Base-by-base conservation (phyloP, 2,113 vertebrate species). In the Sebastes schlegelii region DNA sequence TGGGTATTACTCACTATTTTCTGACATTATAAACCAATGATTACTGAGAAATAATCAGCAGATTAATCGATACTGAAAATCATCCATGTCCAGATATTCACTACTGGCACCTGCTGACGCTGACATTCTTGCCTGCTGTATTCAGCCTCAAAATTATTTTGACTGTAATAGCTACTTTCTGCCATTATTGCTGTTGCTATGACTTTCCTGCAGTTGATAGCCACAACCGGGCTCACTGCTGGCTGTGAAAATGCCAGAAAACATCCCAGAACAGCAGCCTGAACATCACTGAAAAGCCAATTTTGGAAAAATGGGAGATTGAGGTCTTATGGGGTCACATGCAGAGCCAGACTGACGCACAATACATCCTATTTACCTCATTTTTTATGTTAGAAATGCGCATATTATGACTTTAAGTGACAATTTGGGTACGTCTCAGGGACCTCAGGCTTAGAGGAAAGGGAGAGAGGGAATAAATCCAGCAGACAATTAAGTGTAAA, bases 391-490 rank as follows among this genome's bases (percentile, higher is more conserved):
- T 14, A 45, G 45, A 62, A 81, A 78, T 60, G 19, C 1, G 8
- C 16, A 79, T n/a, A 76, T 51, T 13, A 71, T 16, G 49, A 34
- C 26, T 45, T 68, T 51, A 58, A 58, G 61, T 61, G 54, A 21
- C 23, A 66, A 57, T 74, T 60, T 43, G 23, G 57, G 6, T 17
- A 46, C 2, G 45, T 65, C 40, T 71, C 6, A 65, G 1, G 13
- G 16, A 72, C 26, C 54, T 55, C 26, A 13, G 48, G 62, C 65
- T 68, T 40, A 42, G 17, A 77, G 69, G 73, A 62, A 70, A 64
- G 45, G 2, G 54, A 64, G 46, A n/a, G 70, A 60, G 62, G 82
- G 63, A 51, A 79, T 54, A 77, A 68, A 86, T 55, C 64, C 23
- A 82, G 78, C 52, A 69, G 57, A 51, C 69, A 68, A 62, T 77